Base-by-base conservation (phyloP, 2,113 vertebrate species). In the Clinocottus analis region DNA sequence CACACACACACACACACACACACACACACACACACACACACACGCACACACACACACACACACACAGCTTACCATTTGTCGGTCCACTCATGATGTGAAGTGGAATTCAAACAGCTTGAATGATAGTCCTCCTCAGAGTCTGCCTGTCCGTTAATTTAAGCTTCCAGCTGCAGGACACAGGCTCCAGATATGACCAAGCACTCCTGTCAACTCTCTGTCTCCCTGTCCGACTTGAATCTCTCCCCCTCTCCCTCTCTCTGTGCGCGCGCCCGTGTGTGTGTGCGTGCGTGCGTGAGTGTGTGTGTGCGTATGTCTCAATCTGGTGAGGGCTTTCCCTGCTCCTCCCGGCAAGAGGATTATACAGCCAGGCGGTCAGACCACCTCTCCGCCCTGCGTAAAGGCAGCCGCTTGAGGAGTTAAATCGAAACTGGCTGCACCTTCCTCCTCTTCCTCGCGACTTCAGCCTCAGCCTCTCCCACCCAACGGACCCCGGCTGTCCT, bases 71-170 rank as follows among this genome's bases (percentile, higher is more conserved):
- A 92, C 91, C 89, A 62, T 92, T 88, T 19, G 91, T 90, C 2
- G 79, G 83, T 77, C 90, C 81, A 74, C 85, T 92, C 91, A 92
- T 92, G 76, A 43, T 91, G 87, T 39, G 21, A 49, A 53, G 77
- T 72, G 62, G 58, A 77, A 41, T 76, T 66, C 80, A 69, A 68
- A 17, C 77, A 72, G 86, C 74, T 72, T 72, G 31, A 68, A 49
- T 67, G 71, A 74, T 27, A 27, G 53, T 49, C 19, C 19, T 71
- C 59, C 62, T 64, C 61, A 17, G 45, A 62, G 69, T 58, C 25
- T 56, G 64, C 77, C 72, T 43, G 63, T 61, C 53, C 11, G 70
- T 35, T 66, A 19, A 65, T 58, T 11, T 16, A 45, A 69, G 58
- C 62, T 31, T 72, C 58, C 61, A 65, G 47, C 56, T 31, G 47